Conservation (phyloP, 2,113 vertebrate species). For the Tupaia tana region DNA sequence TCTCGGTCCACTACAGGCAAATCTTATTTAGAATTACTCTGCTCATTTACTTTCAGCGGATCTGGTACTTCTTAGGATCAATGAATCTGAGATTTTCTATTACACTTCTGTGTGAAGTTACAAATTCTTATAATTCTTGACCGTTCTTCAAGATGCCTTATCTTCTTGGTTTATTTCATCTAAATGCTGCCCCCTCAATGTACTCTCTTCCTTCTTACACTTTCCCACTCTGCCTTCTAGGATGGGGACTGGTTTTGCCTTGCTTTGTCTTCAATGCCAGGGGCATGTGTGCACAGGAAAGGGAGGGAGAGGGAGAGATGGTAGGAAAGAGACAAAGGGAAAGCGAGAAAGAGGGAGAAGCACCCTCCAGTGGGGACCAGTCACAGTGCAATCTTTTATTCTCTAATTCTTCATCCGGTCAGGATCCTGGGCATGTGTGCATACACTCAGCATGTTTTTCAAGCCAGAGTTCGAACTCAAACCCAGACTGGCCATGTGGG, state of each 20-base stretch:
- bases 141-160: neutral
- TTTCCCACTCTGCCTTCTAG: neutral
- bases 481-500: no score
- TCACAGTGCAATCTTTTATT: no score
- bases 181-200: neutral
- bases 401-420: no score
- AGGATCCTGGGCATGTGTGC: no score
- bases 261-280: no score
- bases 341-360: no score
- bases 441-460: no score
- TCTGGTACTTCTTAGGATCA: neutral
- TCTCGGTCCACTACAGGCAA: neutral
- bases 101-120: slow-evolving; percentile 4
- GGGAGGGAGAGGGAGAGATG: no score
- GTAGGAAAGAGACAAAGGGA: no score
- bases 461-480: no score
- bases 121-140: neutral
- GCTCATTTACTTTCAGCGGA: neutral
- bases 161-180: neutral
- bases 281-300: no score
- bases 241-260: neutral
- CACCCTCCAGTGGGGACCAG: no score
- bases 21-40: neutral
- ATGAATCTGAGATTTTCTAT: neutral
- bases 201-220: neutral